A percentile compares a stretch with the other conserved stretches of the same genome.
phyloP scores from a whole-genome alignment of 2,113 vertebrate genomes.

The Solea solea region DNA sequence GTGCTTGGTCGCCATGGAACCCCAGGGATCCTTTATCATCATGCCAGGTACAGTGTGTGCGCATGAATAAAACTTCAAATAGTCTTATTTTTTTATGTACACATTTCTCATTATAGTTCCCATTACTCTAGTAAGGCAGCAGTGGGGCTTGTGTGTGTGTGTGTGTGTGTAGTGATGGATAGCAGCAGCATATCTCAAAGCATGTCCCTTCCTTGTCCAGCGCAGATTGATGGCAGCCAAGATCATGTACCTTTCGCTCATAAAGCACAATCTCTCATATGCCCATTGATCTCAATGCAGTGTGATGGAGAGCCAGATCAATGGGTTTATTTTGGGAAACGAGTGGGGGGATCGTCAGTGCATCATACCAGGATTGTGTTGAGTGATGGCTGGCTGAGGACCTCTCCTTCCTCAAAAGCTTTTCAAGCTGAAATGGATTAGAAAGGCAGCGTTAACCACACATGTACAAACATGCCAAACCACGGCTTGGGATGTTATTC shows the following conservation, averaged over 20 bases:
- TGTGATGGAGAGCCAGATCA: slow-evolving; percentile 73
- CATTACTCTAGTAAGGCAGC: neutral
- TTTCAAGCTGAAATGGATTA: slow-evolving; percentile 47
- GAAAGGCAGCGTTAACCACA: slow-evolving; percentile 22
- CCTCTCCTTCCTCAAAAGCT: slow-evolving; percentile 44
- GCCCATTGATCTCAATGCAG: slow-evolving; percentile 69
- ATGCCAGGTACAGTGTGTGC: slow-evolving; percentile 89
- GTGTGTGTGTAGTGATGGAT: slow-evolving; percentile 59
- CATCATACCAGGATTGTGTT: slow-evolving; percentile 57
- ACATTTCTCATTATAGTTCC: neutral
- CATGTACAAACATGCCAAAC: neutral
- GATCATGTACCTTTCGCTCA: slow-evolving; percentile 67
- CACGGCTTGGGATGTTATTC: neutral
- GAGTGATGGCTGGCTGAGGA: slow-evolving; percentile 54
- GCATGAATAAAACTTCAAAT: slow-evolving; percentile 14
- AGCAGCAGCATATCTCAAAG: slow-evolving; percentile 56
- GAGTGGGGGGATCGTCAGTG: slow-evolving; percentile 49
- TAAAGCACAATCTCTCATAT: slow-evolving; percentile 69
- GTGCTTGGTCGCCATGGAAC: slow-evolving; percentile 97
- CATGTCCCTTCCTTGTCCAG: slow-evolving; percentile 55
- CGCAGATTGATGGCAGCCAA: slow-evolving; percentile 70
- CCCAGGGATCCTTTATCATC: slow-evolving; percentile 96
- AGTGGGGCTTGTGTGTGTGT: slow-evolving; percentile 1
- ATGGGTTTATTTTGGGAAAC: slow-evolving; percentile 75
- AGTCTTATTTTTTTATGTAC: neutral